A percentile compares a stretch with the other conserved stretches of the same genome.
phyloP scores from a whole-genome alignment of 2,797 vertebrate species.

The Astyanax mexicanus region DNA sequence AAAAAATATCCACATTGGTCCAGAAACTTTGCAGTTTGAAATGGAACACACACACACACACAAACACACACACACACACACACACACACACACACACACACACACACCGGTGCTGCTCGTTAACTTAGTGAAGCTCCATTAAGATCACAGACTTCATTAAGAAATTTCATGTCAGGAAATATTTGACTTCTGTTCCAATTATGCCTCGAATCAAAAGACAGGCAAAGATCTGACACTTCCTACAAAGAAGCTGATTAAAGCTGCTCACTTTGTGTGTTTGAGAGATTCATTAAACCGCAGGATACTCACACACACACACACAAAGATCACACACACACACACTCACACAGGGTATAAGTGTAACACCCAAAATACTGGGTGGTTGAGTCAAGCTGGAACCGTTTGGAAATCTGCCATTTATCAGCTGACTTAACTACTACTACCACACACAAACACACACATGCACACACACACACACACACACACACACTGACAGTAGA shows the following conservation, averaged over 20 bases:
- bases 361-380: conserved; percentile 20
- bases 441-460: no score
- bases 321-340: conserved; percentile 10
- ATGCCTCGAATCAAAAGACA: conserved; percentile 54
- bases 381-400: conserved; percentile 38
- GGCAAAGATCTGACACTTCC: conserved; percentile 37
- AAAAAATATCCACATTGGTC: no score
- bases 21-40: no score
- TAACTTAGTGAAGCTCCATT: conserved; percentile 30
- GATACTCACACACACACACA: conserved; percentile 27
- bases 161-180: conserved; percentile 34
- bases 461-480: conserved; percentile 28
- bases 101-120: conserved; percentile 5
- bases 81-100: not conserved
- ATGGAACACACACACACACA: not conserved
- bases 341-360: not conserved
- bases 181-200: conserved; percentile 50
- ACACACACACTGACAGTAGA: conserved; percentile 25
- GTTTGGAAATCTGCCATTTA: conserved; percentile 49
- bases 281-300: conserved; percentile 12
- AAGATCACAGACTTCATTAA: conserved; percentile 49
- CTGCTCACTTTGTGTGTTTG: conserved; percentile 16
- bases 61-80: not conserved
- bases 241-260: conserved; percentile 58
- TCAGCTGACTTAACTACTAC: conserved; percentile 32